phyloP scores from a whole-genome alignment of 2,113 vertebrate species.

The Crotalus helleri region DNA sequence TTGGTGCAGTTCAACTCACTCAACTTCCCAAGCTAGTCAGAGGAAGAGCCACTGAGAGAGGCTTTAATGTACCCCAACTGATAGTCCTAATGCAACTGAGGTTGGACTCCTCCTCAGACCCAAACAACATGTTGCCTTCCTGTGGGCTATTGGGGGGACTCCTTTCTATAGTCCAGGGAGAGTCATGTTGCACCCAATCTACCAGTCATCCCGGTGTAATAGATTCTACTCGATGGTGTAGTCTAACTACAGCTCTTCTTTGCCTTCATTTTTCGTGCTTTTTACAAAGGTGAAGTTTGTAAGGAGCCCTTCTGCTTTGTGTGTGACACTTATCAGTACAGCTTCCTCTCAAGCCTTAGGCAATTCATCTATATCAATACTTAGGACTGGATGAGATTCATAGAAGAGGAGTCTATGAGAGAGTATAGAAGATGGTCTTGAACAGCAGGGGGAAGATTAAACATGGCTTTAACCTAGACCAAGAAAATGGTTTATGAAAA shows the following conservation, averaged over 20 bases:
- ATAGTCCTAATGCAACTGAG: not conserved
- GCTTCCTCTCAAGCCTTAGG: not conserved
- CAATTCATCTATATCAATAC: not conserved
- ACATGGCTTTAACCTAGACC: not conserved
- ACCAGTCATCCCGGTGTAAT: not conserved
- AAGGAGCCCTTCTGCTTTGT: not conserved
- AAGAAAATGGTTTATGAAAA: not conserved
- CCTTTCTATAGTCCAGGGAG: not conserved
- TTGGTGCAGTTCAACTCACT: not conserved
- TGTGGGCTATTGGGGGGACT: not conserved
- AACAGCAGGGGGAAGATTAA: not conserved
- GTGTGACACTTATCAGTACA: not conserved
- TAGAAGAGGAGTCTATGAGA: not conserved
- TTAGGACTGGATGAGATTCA: not conserved
- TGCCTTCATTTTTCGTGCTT: not conserved
- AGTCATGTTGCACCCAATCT: not conserved
- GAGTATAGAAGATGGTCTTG: not conserved
- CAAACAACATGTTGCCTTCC: not conserved
- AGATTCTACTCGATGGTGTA: not conserved
- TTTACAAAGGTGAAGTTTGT: not conserved
- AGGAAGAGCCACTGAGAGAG: not conserved
- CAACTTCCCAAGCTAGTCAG: not conserved
- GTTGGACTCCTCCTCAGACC: not conserved
- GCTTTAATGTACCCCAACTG: not conserved
- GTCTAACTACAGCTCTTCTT: not conserved